Evolutionary conservation across 2,797 vertebrate species (phyloP).

Genomic region (Myotis vivesi): DNA sequence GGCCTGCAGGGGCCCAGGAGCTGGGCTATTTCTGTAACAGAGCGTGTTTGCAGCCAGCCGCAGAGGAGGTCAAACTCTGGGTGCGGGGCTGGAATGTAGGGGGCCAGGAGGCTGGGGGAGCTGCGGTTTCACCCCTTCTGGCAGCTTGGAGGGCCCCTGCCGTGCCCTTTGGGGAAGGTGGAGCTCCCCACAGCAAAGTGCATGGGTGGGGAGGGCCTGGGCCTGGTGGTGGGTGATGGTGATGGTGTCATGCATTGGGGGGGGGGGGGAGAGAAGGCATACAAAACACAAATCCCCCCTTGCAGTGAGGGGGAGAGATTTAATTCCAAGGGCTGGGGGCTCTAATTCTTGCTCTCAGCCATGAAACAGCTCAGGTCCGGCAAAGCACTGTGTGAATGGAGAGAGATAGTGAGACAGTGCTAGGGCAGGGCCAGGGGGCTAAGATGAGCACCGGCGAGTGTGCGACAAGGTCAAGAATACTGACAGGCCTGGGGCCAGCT

Average conservation of each 20-base stretch:
- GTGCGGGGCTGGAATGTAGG: slow-evolving; percentile 64
- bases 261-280: too few species aligned
- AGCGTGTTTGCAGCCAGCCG: slow-evolving; percentile 49
- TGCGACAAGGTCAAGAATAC: fast-evolving
- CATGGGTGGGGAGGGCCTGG: neutral
- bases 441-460: neutral
- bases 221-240: neutral
- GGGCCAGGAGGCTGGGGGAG: slow-evolving; percentile 41
- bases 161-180: slow-evolving; percentile 19
- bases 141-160: neutral
- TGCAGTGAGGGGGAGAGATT: neutral
- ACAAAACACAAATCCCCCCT: neutral
- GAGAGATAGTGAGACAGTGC: neutral
- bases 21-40: slow-evolving; percentile 68
- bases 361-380: neutral
- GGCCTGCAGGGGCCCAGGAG: slow-evolving; percentile 6
- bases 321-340: neutral
- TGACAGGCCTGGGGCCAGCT: fast-evolving
- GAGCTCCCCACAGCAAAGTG: neutral
- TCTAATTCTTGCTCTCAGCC: neutral
- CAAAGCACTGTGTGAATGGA: neutral
- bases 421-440: neutral
- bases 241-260: too few species aligned
- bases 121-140: slow-evolving; percentile 39
- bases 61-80: slow-evolving; percentile 76